Conservation (phyloP, 2,113 vertebrate genomes). For the Pygoscelis adeliae region DNA sequence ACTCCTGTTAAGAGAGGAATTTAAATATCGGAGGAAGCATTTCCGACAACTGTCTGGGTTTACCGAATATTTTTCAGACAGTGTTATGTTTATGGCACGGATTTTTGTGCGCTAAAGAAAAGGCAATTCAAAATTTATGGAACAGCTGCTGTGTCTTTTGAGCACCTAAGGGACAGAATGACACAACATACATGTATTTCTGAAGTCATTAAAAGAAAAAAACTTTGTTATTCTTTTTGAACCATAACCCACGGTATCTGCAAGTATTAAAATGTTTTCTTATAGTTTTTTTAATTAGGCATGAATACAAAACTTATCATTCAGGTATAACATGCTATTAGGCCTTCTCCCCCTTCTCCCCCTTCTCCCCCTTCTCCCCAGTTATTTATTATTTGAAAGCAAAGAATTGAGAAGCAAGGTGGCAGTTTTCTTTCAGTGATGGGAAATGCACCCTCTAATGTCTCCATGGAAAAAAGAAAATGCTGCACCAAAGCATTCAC, state of each 20-base stretch:
- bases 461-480: slow-evolving; percentile 41
- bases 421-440: slow-evolving; percentile 29
- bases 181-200: slow-evolving; percentile 20
- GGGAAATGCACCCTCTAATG: slow-evolving; percentile 40
- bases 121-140: slow-evolving; percentile 55
- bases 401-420: slow-evolving; percentile 31
- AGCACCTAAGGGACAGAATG: slow-evolving; percentile 40
- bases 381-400: slow-evolving; percentile 56
- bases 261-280: neutral
- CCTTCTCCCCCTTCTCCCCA: too few relatives aligned
- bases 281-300: too few relatives aligned
- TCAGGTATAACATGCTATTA: too few relatives aligned
- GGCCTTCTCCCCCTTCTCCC: too few relatives aligned
- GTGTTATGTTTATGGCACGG: slow-evolving; percentile 38
- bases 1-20: slow-evolving; percentile 17
- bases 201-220: slow-evolving; percentile 11
- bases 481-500: slow-evolving; percentile 23
- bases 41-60: slow-evolving; percentile 47
- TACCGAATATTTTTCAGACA: slow-evolving; percentile 36
- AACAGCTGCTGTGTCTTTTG: slow-evolving; percentile 48
- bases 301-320: too few relatives aligned
- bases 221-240: slow-evolving; percentile 21
- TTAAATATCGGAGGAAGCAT: slow-evolving; percentile 29
- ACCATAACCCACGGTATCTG: neutral
- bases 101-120: slow-evolving; percentile 39